A percentile compares a stretch with the other conserved stretches of the same genome.
Conservation (phyloP, 2,113 vertebrate genomes). For the Agapornis roseicollis region DNA sequence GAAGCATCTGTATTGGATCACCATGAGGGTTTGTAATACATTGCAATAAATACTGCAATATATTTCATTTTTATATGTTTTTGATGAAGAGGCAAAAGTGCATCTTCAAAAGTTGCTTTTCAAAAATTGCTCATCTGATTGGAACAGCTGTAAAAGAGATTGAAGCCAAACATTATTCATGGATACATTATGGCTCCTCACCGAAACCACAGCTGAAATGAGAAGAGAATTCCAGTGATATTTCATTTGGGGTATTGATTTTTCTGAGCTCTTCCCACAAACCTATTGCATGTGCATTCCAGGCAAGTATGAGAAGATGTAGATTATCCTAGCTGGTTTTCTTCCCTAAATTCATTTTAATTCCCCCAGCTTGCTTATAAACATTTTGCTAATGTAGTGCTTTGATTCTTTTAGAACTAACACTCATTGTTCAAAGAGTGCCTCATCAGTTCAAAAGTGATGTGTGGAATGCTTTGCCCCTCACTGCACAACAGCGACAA, state of each 20-base stretch:
- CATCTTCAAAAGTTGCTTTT: slow-evolving; percentile 72
- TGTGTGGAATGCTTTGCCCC: not conserved
- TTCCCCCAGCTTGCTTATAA: not conserved
- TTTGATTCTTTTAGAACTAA: not conserved
- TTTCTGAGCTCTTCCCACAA: slow-evolving; percentile 4
- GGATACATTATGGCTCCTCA: slow-evolving; percentile 48
- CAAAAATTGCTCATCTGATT: slow-evolving; percentile 76
- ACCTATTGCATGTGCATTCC: not conserved
- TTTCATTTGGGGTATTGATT: slow-evolving; percentile 62
- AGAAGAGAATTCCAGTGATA: slow-evolving; percentile 43
- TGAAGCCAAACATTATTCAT: slow-evolving; percentile 73
- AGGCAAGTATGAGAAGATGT: slow-evolving; percentile 11
- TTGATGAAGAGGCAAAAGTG: slow-evolving; percentile 78
- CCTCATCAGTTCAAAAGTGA: not conserved
- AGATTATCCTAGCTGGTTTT: not conserved
- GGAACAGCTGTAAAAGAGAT: slow-evolving; percentile 61
- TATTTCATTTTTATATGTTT: slow-evolving; percentile 78
- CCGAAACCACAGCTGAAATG: slow-evolving; percentile 33
- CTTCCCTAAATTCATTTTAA: not conserved
- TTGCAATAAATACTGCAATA: slow-evolving; percentile 71
- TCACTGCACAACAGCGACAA: not conserved
- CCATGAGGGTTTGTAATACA: slow-evolving; percentile 60
- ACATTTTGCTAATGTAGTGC: not conserved
- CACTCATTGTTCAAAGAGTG: not conserved
- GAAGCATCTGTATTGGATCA: slow-evolving; percentile 61